These are phyloP conservation scores for Torymus auratus DNA, from an alignment of 2,888 invertebrate genomes.

Conservation along the genomic window DNA sequence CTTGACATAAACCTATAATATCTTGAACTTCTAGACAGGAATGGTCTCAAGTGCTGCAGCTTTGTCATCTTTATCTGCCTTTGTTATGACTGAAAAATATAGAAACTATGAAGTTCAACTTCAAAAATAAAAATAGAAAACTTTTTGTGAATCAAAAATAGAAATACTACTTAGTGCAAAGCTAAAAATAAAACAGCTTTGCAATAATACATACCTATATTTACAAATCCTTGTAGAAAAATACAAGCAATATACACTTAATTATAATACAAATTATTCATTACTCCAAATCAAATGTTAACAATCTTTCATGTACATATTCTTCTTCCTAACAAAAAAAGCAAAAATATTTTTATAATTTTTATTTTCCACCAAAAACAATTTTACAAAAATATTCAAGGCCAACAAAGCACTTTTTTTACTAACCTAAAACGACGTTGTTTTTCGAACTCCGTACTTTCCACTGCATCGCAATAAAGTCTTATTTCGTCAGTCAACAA, in stretches of 20 bases:
- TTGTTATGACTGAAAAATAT: not conserved
- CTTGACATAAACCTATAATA: conserved; percentile 14
- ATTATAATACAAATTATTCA: not conserved
- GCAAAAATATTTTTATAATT: not conserved
- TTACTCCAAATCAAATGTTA: too few species aligned
- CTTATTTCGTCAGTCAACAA: too few species aligned
- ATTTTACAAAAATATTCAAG: conserved; percentile 26
- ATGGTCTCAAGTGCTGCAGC: conserved; percentile 35
- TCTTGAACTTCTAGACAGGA: conserved; percentile 15
- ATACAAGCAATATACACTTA: not conserved
- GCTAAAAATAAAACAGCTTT: conserved; percentile 13
- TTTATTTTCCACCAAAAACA: not conserved
- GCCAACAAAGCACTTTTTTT: conserved; percentile 14
- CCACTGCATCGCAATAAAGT: too few species aligned
- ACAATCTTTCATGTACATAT: not conserved
- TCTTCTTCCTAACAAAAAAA: not conserved
- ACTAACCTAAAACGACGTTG: conserved; percentile 30
- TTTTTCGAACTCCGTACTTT: not conserved
- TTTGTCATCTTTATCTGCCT: conserved; percentile 43
- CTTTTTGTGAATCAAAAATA: not conserved
- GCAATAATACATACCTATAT: conserved; percentile 17
- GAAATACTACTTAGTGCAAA: not conserved
- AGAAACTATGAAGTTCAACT: too few species aligned
- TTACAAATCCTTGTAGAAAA: not conserved
- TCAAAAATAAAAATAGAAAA: too few species aligned